Conservation (phyloP, 2,797 vertebrate genomes). For the Silurus aristotelis region DNA sequence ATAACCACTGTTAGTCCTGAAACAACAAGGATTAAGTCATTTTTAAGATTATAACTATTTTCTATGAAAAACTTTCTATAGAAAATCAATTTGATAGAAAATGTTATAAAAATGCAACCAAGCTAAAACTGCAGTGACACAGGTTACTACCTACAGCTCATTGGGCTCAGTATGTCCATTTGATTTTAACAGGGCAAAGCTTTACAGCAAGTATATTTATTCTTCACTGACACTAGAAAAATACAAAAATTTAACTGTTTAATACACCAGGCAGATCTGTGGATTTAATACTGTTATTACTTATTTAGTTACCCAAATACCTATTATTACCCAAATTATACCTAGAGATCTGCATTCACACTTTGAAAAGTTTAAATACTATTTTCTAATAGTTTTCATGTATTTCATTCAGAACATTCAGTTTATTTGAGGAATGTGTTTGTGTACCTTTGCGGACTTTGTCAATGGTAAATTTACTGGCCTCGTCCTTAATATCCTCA, state of each 20-base stretch:
- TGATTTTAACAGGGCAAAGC: background rate
- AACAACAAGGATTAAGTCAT: background rate
- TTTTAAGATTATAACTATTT: background rate
- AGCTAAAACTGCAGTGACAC: background rate
- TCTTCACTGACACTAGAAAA: background rate
- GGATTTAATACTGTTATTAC: background rate
- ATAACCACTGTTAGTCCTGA: conserved; percentile 94
- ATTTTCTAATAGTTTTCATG: background rate
- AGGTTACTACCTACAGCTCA: background rate
- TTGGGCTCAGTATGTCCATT: background rate
- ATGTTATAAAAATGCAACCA: background rate
- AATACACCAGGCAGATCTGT: background rate
- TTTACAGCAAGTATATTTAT: background rate
- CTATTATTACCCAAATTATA: background rate
- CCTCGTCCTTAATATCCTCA: conserved; percentile 98
- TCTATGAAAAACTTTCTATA: background rate
- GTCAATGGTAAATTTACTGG: conserved; percentile 98
- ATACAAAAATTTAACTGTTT: background rate
- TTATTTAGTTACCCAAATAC: no score
- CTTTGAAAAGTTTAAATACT: background rate
- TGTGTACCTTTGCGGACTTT: conserved; percentile 97
- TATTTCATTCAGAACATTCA: no score
- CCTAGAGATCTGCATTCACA: background rate
- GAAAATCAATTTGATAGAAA: background rate
- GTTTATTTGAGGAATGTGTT: background rate